Percentiles rank a stretch among this genome's conserved stretches.
These are phyloP conservation scores for Hydrocynus forskahlii DNA, from an alignment of 2,797 vertebrate genomes.

Conservation along the genomic window DNA sequence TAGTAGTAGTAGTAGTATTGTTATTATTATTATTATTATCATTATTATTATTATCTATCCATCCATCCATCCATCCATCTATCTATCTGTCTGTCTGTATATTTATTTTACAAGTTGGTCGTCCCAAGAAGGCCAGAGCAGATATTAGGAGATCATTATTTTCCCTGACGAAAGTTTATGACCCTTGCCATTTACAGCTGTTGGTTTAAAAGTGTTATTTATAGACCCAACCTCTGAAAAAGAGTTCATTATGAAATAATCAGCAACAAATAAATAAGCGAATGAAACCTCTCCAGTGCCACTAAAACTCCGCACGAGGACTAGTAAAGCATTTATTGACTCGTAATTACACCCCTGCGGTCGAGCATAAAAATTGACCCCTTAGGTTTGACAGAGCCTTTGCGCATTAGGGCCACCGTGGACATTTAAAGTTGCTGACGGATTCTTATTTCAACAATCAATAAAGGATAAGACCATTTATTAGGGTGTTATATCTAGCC, in stretches of 20 bases:
- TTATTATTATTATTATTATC: too few relatives aligned
- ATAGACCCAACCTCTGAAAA: neutral
- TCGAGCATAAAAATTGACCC: neutral
- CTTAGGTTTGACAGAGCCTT: neutral
- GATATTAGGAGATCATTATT: neutral
- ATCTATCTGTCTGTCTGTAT: too few relatives aligned
- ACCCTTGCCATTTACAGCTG: neutral
- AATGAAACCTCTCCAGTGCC: neutral
- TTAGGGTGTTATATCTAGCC: neutral
- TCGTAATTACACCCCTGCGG: neutral
- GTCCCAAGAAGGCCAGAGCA: neutral
- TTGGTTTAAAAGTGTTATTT: conserved; percentile 21
- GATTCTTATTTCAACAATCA: neutral
- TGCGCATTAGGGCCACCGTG: neutral
- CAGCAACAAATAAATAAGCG: neutral
- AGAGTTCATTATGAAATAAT: conserved; percentile 13
- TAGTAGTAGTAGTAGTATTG: too few relatives aligned
- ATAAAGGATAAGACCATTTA: neutral
- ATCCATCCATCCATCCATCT: too few relatives aligned
- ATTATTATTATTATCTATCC: too few relatives aligned
- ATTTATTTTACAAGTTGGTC: conserved; percentile 8
- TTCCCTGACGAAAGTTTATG: neutral
- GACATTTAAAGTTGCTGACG: neutral
- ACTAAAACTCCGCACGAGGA: neutral
- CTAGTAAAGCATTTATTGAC: conserved; percentile 26